A percentile compares a stretch with the other conserved stretches of the same genome.
Evolutionary conservation across 1,140 invertebrate genomes (phyloP).

Genomic region (Nymphalis io): DNA sequence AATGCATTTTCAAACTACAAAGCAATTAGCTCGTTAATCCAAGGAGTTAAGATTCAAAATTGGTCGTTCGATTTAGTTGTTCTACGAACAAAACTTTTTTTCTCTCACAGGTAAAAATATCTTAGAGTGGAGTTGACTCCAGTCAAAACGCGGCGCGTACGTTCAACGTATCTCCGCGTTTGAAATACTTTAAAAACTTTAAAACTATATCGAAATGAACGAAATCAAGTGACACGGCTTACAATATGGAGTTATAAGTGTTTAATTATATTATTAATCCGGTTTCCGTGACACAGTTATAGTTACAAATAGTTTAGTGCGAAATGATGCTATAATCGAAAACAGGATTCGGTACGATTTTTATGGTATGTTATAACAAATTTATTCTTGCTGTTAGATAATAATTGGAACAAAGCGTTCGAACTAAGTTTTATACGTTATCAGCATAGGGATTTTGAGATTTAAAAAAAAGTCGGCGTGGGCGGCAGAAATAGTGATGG

Average conservation of each 20-base stretch:
- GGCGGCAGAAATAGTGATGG: constrained; percentile 38
- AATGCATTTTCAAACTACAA: constrained; percentile 37
- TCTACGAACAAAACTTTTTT: constrained; percentile 65
- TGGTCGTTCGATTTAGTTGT: constrained; percentile 41
- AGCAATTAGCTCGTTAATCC: constrained; percentile 24
- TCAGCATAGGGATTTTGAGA: constrained; percentile 19
- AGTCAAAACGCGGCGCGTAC: constrained; percentile 65
- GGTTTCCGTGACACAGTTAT: constrained; percentile 1
- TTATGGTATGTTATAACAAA: constrained; percentile 46
- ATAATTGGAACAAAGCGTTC: background rate
- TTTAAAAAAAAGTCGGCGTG: constrained; percentile 44
- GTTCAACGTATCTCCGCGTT: constrained; percentile 42
- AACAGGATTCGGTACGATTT: constrained; percentile 53
- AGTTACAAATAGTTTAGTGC: constrained; percentile 52
- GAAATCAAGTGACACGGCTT: background rate
- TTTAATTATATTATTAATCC: background rate
- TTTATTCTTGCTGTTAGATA: background rate
- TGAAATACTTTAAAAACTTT: constrained; percentile 33
- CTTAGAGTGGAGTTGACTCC: constrained; percentile 51
- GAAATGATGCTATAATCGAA: constrained; percentile 48
- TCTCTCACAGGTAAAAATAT: constrained; percentile 77
- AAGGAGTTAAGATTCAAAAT: constrained; percentile 23
- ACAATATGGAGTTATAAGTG: constrained; percentile 1
- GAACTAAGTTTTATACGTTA: constrained; percentile 11
- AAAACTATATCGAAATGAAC: constrained; percentile 34